Evolutionary conservation across 2,113 vertebrate species (phyloP).

Genomic region (Aleadryas rufinucha): DNA sequence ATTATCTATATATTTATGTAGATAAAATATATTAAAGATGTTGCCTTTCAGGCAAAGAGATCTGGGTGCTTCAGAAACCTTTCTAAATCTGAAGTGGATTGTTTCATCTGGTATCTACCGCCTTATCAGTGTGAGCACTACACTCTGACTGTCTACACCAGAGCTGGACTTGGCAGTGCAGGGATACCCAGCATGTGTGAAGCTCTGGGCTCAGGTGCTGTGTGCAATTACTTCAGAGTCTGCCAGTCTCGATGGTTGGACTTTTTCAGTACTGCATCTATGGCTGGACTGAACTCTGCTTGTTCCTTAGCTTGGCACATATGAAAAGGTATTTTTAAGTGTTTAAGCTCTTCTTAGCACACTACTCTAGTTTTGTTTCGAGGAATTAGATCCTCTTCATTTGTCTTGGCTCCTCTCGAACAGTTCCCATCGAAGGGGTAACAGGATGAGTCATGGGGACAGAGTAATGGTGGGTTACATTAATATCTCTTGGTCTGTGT

Average conservation of each 20-base stretch:
- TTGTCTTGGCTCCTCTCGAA: neutral
- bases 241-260: neutral
- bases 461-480: neutral
- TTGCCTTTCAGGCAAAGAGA: neutral
- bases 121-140: neutral
- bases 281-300: neutral
- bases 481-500: neutral
- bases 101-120: neutral
- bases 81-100: neutral
- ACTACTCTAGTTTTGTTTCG: neutral
- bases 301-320: neutral
- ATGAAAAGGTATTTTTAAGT: neutral
- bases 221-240: neutral
- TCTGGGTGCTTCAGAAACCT: neutral
- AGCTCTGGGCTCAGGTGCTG: neutral
- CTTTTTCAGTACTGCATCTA: neutral
- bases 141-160: neutral
- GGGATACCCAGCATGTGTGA: neutral
- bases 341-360: neutral
- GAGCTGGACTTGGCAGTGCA: neutral
- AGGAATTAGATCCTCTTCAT: neutral
- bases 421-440: neutral
- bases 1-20: neutral
- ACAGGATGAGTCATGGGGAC: neutral
- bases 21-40: neutral